Base-by-base conservation (phyloP, 1,140 invertebrate species). In the Lepidurus couesii region DNA sequence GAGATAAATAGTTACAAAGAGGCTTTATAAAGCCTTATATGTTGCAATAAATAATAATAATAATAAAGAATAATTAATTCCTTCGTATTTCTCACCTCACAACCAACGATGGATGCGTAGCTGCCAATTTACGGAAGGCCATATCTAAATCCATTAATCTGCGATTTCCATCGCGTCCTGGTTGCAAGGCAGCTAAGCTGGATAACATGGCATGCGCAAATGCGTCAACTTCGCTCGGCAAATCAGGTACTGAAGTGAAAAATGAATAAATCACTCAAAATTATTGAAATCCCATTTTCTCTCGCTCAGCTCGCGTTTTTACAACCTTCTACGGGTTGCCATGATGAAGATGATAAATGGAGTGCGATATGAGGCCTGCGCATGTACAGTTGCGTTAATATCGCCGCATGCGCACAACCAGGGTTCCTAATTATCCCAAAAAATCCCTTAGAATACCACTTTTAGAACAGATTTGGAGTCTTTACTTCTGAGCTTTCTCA, bases 81-180 rank as follows among this genome's bases (percentile, higher is more conserved):
- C 10, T 24, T 34, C 53, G 1, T 26, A n/a, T 75, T 53, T 77
- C 42, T 73, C 81, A 89, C 88, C 90, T 88, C 3, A 95, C 84
- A 3, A 97, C 90, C 0, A 98, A 86, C 77, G 93, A 86, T 0
- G 92, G 93, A 88, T 97, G 94, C 65, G 90, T 90, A 65, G 91
- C 90, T n/a, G 91, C 92, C 86, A 92, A 88, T 88, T 95, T 97
- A 80, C 92, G 87, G 42, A 91, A 90, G 24, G 91, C 90, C 8
- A 93, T 84, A 83, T 95, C 94, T 75, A 92, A 89, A 82, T 95
- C 93, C 76, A 89, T 88, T 80, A 92, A 91, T 80, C 90, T 89
- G 5, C 89, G 87, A 44, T 88, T 86, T 86, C 90, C 92, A 21
- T 92, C 90, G 92, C 92, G 83, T 84, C 88, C 82, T 80, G 90